Base-by-base conservation (phyloP, 2,797 vertebrate genomes). In the Chiroxiphia lanceolata region DNA sequence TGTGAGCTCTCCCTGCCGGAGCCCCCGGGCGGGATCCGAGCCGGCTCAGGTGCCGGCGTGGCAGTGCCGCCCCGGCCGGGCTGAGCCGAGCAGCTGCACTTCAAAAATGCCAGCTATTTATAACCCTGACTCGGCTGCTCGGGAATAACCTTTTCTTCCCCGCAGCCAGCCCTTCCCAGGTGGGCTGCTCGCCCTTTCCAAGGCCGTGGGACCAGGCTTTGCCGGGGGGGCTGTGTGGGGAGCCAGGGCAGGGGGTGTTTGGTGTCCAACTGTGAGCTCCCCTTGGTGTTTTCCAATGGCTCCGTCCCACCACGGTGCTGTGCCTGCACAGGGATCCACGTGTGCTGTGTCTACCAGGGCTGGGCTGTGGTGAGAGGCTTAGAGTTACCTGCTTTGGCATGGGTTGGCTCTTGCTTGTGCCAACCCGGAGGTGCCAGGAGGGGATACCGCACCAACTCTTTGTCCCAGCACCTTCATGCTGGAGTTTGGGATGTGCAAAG, bases 21-120 rank as follows among this genome's bases (percentile, higher is more conserved):
- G 79, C 90, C 95, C 40, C 92, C 1, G 3, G 44, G 16, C 0
- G 1, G 86, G 80, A 13, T 79, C 61, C 0, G 20, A 36, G 60
- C 38, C 9, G 22, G 61, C 87, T 94, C 92, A 91, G 96, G 96
- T 97, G 95, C 81, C 27, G 89, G 56, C 31, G 44, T 93, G 93
- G 95, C 93, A 90, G 42, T 27, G 92, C 74, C 0, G 67, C 63
- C 68, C 68, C 5, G 14, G 75, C 91, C 4, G 36, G 78, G 83
- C 69, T 10, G 31, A 83, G 45, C 87, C 4, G 88, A 94, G 95
- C 96, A 97, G 96, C 96, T 96, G 95, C 80, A 4, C 91, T 93
- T 70, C 89, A 95, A 44, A 91, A 87, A 85, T 92, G 91, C 91
- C 89, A 77, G 91, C 93, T 95, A 95, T 93, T 95, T 96, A 95